phyloP scores from a whole-genome alignment of 2,797 vertebrate species.

The Sebastiscus albofasciatus region DNA sequence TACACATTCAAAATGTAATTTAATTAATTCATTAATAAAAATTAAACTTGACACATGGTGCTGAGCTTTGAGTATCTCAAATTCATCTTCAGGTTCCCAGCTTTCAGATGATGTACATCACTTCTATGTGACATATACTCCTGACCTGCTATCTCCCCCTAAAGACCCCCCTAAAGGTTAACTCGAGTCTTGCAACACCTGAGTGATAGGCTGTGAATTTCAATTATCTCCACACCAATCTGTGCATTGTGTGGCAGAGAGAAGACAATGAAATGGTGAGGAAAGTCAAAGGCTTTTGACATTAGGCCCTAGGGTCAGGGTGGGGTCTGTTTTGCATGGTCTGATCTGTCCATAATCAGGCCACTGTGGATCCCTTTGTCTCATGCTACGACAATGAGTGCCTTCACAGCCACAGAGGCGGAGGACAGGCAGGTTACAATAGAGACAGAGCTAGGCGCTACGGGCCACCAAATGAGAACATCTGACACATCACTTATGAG shows the following conservation, averaged over 20 bases:
- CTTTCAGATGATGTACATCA: too few species aligned
- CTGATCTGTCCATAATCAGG: slow-evolving; percentile 53
- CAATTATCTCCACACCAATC: slow-evolving; percentile 12
- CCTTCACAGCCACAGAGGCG: slow-evolving; percentile 57
- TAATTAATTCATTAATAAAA: too few species aligned
- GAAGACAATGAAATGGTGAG: slow-evolving; percentile 11
- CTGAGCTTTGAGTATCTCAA: neutral
- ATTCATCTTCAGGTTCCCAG: too few species aligned
- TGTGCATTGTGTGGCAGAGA: neutral
- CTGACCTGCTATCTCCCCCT: too few species aligned
- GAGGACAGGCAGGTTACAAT: slow-evolving; percentile 16
- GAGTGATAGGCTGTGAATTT: neutral
- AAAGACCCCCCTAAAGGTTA: too few species aligned
- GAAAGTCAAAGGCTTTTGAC: slow-evolving; percentile 37
- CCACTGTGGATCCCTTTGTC: slow-evolving; percentile 69
- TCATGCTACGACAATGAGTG: slow-evolving; percentile 62
- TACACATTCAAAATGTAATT: too few species aligned
- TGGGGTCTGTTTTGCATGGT: slow-evolving; percentile 71
- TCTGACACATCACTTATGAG: neutral
- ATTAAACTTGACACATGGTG: too few species aligned
- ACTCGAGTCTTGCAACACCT: neutral
- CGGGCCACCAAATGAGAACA: slow-evolving; percentile 5
- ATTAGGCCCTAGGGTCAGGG: slow-evolving; percentile 44
- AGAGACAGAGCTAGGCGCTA: slow-evolving; percentile 14
- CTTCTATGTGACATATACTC: too few species aligned